A percentile compares a stretch with the other conserved stretches of the same genome.
These are phyloP conservation scores for Epirrita christyi DNA, from an alignment of 2,888 invertebrate species.

Conservation along the genomic window DNA sequence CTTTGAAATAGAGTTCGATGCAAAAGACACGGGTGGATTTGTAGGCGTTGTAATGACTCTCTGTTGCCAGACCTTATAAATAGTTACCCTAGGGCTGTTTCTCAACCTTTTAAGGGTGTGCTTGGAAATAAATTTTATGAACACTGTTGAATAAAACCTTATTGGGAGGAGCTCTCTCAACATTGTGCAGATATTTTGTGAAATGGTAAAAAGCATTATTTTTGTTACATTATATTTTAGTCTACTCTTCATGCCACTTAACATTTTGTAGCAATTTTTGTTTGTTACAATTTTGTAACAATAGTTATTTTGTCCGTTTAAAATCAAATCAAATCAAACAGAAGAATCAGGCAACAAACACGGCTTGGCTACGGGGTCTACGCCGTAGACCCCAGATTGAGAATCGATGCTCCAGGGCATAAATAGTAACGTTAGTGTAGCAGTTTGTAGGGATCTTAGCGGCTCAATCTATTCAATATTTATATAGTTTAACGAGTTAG, in stretches of 20 bases:
- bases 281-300: too few relatives aligned
- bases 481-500: conserved; percentile 1
- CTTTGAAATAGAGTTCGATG: conserved; percentile 50
- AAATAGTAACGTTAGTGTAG: not conserved
- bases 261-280: too few relatives aligned
- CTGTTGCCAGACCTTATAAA: conserved; percentile 38
- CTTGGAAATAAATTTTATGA: conserved; percentile 17
- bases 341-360: too few relatives aligned
- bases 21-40: conserved; percentile 62
- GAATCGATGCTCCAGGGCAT: not conserved
- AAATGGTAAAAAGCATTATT: too few relatives aligned
- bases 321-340: too few relatives aligned
- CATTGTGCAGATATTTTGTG: not conserved
- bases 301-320: too few relatives aligned
- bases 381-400: conserved; percentile 4
- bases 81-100: conserved; percentile 24
- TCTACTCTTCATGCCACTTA: too few relatives aligned
- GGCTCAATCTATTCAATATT: conserved; percentile 10
- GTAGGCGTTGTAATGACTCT: conserved; percentile 50
- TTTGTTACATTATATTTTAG: too few relatives aligned
- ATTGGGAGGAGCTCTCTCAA: not conserved
- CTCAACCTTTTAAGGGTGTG: conserved; percentile 20
- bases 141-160: conserved; percentile 19
- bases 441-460: conserved; percentile 3
- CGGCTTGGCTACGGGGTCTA: not conserved